Conservation (phyloP, 2,113 vertebrate species). For the Dicaeum eximium region DNA sequence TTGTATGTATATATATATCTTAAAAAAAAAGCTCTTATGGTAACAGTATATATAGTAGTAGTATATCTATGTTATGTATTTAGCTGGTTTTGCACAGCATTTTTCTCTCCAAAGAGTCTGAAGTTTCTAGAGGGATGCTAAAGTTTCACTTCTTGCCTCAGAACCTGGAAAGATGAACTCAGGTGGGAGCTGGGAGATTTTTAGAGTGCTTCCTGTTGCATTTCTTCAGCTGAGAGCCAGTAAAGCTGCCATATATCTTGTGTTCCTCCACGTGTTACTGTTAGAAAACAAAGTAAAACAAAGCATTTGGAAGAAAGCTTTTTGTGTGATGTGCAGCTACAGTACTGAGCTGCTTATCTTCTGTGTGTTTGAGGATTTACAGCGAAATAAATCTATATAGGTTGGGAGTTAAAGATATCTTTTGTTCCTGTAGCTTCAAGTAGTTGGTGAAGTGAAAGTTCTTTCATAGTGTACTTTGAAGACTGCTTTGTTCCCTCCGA, state of each 20-base stretch:
- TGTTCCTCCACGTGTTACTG: neutral
- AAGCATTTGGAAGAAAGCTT: neutral
- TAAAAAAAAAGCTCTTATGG: neutral
- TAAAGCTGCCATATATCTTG: neutral
- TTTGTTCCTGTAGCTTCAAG: neutral
- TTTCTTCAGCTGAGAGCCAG: neutral
- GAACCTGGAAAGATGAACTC: neutral
- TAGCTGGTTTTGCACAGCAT: neutral
- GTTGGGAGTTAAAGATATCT: neutral
- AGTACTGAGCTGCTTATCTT: neutral
- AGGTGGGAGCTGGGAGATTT: neutral
- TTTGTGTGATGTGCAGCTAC: neutral
- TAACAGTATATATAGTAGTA: too few relatives aligned
- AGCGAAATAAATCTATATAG: neutral
- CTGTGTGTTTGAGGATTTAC: neutral
- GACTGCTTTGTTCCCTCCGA: neutral
- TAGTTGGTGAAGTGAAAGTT: neutral
- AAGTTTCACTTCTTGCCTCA: neutral
- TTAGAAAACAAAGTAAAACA: neutral
- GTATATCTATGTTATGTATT: neutral
- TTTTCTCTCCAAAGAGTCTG: neutral
- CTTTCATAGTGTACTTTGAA: neutral
- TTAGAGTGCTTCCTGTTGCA: neutral
- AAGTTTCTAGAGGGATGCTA: neutral
- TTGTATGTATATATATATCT: rapidly evolving